Evolutionary conservation across 1,140 invertebrate species (phyloP), one percentile per base, ranked within the genome.

Genomic region (Solen grandis): DNA sequence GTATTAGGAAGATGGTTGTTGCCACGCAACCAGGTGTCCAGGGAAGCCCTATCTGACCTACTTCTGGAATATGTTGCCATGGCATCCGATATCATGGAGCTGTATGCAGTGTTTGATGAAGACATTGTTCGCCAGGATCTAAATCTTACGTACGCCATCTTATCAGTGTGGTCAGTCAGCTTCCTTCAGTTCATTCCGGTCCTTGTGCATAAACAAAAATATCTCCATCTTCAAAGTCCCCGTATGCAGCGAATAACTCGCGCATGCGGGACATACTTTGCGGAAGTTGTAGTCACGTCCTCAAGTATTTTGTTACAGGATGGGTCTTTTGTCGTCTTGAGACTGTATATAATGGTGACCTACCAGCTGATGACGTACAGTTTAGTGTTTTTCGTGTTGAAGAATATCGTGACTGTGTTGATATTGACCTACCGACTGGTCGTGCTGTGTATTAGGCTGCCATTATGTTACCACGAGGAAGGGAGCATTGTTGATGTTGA

Each of bases 71-170:
- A 94, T 86, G 93, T 94, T 68, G 94, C 93, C 50, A 97, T 96
- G 0, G 97, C 97, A 0, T 97, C 97, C 0, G 97, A 98, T 89
- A 98, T 98, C 66, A 97, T 98, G 70, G 97, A 98, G 91, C 97
- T 98, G 89, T 97, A 98, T 90, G 97, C 97, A 88, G 96, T 97
- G 0, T 98, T 98, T 92, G 93, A 91, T 13, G 89, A 89, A 65
- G 52, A 84, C 0, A 68, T 77, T n/a, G 86, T 91, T 13, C 60
- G 84, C 22, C 50, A 65, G 5, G 83, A 89, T 54, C 41, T 29
- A 5, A 31, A 59, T 19, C 62, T 89, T n/a, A 85, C 84, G 10
- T 84, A 83, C 65, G 63, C 78, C 5, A 85, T 87, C 25, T 68
- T 91, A 25, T 69, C 59, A 2, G 81, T 89, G 0, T 91, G 90